These are phyloP conservation scores for Drosophila cardini DNA, from an alignment of 1,140 invertebrate species.

Conservation along the genomic window DNA sequence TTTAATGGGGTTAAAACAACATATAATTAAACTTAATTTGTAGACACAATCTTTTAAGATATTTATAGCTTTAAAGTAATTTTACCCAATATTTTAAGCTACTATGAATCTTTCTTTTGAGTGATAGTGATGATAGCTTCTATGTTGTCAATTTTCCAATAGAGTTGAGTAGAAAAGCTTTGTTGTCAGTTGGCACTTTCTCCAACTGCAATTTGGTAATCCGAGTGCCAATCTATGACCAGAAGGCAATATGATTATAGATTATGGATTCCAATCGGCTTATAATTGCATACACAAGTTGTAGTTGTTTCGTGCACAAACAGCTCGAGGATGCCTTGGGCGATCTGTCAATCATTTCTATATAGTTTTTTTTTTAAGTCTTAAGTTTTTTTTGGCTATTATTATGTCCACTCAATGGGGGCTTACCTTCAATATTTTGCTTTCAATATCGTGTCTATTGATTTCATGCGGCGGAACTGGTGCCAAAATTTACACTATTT, in stretches of 20 bases:
- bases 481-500: conserved; percentile 42
- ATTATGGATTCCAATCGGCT: conserved; percentile 49
- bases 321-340: conserved; percentile 22
- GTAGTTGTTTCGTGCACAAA: conserved; percentile 27
- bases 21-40: too few relatives aligned
- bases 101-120: neutral
- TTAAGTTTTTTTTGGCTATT: conserved; percentile 24
- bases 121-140: conserved; percentile 18
- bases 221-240: conserved; percentile 29
- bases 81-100: neutral
- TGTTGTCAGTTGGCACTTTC: conserved; percentile 41
- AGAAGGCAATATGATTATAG: conserved; percentile 36
- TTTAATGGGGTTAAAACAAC: too few relatives aligned
- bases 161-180: conserved; percentile 15
- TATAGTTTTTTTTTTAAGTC: too few relatives aligned
- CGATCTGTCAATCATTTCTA: conserved; percentile 35
- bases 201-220: conserved; percentile 34
- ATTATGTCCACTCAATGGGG: conserved; percentile 26
- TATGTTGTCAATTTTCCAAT: conserved; percentile 3
- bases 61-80: neutral
- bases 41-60: too few relatives aligned
- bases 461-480: conserved; percentile 45
- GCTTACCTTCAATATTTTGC: conserved; percentile 28
- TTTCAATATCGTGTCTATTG: conserved; percentile 13
- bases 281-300: conserved; percentile 38